Base-by-base conservation (phyloP, 1,140 invertebrate species). In the Eulimnadia texana region DNA sequence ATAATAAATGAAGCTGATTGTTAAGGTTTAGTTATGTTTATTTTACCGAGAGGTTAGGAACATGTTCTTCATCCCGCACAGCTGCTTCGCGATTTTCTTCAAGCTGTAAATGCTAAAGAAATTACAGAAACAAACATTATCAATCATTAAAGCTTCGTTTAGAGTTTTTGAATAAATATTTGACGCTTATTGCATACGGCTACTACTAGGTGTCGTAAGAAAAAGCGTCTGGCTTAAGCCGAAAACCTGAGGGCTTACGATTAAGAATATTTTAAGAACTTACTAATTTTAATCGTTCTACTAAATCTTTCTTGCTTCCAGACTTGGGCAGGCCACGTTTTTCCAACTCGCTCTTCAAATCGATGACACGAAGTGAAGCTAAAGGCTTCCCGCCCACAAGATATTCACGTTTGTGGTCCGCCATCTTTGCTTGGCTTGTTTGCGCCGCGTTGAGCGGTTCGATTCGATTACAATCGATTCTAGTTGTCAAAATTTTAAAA, bases 231-330 rank as follows among this genome's bases (percentile, higher is more conserved):
- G 55, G 25, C 29, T 57, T 27, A 22, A 57, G 33, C 55, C 25
- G 29, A 27, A 57, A 57, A 42, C 27, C 55, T 27, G 33, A 42
- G 6, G 6, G 6, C 16, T 42, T 42, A 6, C 33, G 6, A 6
- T 16, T 6, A 49, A 16, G 49, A 66, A 13, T 52, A 10, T 33
- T 24, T 51, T 23, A 27, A 24, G 54, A 42, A 64, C 66, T 67
- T 69, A 79, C 78, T 72, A 74, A 71, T 67, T 72, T 73, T 24
- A 79, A 67, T 58, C 77, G 68, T 63, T 79, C 77, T 19, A 73
- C 64, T 10, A 79, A 67, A 24, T 75, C 74, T 57, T 76, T 72
- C 66, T 79, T 79, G 23, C 77, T 72, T 23, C 78, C 78, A 51
- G 70, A 70, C 66, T 77, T 78, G 54, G 77, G 76, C 20, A 79